phyloP scores from a whole-genome alignment of 2,888 invertebrate genomes.

The Polydesmus complanatus region DNA sequence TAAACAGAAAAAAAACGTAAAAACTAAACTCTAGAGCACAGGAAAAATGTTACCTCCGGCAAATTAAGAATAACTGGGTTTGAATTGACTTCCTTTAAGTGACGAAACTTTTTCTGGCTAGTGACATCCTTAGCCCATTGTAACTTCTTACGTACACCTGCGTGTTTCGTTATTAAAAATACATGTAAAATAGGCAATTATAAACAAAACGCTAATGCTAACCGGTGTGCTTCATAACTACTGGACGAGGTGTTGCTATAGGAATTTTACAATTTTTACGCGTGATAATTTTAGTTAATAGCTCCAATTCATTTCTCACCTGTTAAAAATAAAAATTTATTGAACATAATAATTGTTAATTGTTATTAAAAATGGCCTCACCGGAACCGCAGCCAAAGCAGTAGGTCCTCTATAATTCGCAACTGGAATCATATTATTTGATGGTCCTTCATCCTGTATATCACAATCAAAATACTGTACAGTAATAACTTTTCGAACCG shows the following conservation, averaged over 20 bases:
- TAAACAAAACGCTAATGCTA: not conserved
- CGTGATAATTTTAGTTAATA: not conserved
- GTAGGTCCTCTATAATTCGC: not conserved
- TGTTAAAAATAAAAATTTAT: not conserved
- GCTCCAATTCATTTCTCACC: not conserved
- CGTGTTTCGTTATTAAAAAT: not conserved
- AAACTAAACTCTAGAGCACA: too few relatives aligned
- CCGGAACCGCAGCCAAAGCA: not conserved
- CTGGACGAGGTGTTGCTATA: not conserved
- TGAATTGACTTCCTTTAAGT: not conserved
- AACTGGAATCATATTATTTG: not conserved
- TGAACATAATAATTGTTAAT: not conserved
- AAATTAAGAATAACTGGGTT: not conserved
- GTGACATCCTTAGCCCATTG: not conserved
- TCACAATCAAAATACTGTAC: not conserved
- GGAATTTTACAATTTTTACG: not conserved
- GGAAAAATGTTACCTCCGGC: not conserved
- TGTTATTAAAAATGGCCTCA: not conserved
- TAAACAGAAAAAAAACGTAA: too few relatives aligned
- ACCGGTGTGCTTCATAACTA: not conserved
- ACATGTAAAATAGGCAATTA: not conserved
- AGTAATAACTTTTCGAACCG: too few relatives aligned
- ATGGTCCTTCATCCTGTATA: not conserved
- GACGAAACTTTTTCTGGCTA: not conserved
- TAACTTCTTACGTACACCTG: not conserved